Evolutionary conservation across 2,797 vertebrate species (phyloP), one percentile per base, ranked within the genome.

Genomic region (Lepus oiostolus): DNA sequence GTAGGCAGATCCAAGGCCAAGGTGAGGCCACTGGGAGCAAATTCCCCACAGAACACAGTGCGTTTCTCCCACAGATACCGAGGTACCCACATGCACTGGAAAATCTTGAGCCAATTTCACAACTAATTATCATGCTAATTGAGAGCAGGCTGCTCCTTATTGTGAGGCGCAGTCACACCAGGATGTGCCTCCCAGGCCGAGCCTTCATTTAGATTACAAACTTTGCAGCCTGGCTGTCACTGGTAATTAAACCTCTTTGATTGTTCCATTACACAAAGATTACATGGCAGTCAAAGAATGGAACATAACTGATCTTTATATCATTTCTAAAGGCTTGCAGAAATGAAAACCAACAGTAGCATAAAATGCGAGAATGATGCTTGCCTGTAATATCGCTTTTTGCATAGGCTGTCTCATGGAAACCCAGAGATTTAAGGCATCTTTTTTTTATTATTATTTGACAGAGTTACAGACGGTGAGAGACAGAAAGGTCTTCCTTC

Each of bases 61-160:
- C 82, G 52, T 35, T 80, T 86, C 70, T 80, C 63, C 60, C 10
- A 3, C n/a, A 72, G 63, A 85, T 30, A 7, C 58, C 11, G 21
- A 85, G 32, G 26, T 32, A 62, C 54, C 54, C 17, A 2, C 19
- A 6, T 19, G 17, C 47, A 10, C 86, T n/a, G 72, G 89, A 87
- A 95, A 91, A 85, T 62, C 76, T 77, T 67, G 68, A 95, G 63
- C 58, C 83, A 95, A 77, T 95, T 95, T 95, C 84, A 83, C 42
- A 42, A 90, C 70, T 93, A 91, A 95, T 96, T 88, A 72, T 76
- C 89, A 71, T 54, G 86, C 84, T 96, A 95, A 97, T 62, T 89
- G 86, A 88, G 86, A 95, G 50, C 80, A 93, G 80, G 81, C 54
- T 68, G 85, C 28, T 82, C 4, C 52, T 96, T 65, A 12, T 22